Conservation (phyloP, 2,113 vertebrate species). For the Trichomycterus rosablanca region DNA sequence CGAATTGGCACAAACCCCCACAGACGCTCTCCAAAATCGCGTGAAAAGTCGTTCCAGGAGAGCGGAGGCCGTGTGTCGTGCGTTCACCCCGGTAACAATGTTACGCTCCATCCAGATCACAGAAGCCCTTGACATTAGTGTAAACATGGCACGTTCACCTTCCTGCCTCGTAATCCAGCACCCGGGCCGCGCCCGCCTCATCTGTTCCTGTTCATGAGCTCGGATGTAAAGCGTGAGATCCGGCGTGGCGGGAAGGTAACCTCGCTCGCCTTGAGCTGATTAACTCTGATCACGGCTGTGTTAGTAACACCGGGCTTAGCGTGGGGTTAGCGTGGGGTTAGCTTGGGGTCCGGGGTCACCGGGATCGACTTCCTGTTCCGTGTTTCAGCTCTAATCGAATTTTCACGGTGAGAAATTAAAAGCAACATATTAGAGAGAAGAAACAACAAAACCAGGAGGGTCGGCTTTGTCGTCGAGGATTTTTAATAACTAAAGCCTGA, state of each 20-base stretch:
- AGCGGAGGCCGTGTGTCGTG: no score
- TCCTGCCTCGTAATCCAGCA: no score
- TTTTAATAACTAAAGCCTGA: no score
- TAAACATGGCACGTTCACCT: no score
- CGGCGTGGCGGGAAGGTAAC: not conserved
- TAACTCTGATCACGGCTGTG: constrained; percentile 24
- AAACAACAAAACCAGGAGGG: constrained; percentile 11
- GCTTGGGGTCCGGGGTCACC: constrained; percentile 4
- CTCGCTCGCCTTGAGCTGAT: constrained; percentile 23
- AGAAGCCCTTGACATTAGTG: not conserved
- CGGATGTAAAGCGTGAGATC: not conserved
- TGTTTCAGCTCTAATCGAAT: constrained; percentile 22
- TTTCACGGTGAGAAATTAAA: constrained; percentile 8
- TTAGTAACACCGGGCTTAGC: constrained; percentile 19
- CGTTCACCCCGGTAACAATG: no score
- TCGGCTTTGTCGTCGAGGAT: no score
- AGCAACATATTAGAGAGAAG: not conserved
- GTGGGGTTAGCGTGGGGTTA: constrained; percentile 1
- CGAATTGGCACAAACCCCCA: no score
- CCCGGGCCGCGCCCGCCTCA: no score
- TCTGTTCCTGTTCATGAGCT: not conserved
- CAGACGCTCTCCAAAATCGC: no score
- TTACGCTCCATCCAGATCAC: no score
- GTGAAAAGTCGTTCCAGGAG: no score
- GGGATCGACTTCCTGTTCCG: constrained; percentile 4